phyloP scores from a whole-genome alignment of 2,113 vertebrate species.

The Haplochromis burtoni region DNA sequence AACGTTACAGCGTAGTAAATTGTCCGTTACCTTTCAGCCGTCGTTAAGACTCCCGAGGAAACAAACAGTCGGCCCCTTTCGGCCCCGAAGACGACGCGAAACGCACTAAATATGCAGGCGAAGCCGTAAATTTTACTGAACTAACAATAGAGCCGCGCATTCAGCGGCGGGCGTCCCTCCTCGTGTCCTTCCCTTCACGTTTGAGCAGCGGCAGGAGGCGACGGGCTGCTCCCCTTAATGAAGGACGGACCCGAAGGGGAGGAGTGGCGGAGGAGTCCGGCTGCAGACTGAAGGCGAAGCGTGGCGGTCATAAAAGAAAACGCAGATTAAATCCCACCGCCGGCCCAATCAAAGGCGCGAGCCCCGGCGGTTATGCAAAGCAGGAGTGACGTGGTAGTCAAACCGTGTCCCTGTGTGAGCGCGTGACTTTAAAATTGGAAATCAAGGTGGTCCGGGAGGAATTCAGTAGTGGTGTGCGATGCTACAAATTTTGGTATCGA shows the following conservation, averaged over 20 bases:
- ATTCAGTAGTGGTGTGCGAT: not conserved
- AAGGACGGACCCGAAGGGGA: slow-evolving; percentile 4
- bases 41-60: not conserved
- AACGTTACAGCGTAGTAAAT: not conserved
- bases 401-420: not conserved
- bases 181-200: slow-evolving; percentile 35
- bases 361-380: slow-evolving; percentile 39
- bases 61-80: not conserved
- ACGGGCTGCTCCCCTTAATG: not conserved
- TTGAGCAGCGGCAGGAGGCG: not conserved
- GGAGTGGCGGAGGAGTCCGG: not conserved
- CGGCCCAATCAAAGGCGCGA: slow-evolving; percentile 51
- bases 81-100: not conserved
- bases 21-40: slow-evolving; percentile 24
- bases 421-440: not conserved
- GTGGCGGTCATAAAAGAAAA: not conserved
- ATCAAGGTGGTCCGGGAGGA: not conserved
- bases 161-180: not conserved
- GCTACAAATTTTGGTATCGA: not conserved
- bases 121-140: not conserved
- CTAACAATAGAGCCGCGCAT: slow-evolving; percentile 21
- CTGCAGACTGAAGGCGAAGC: not conserved
- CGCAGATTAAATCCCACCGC: slow-evolving; percentile 10
- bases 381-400: slow-evolving; percentile 31
- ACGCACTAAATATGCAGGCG: not conserved